Conservation (phyloP, 2,888 invertebrate genomes). For the Lymantria dispar region DNA sequence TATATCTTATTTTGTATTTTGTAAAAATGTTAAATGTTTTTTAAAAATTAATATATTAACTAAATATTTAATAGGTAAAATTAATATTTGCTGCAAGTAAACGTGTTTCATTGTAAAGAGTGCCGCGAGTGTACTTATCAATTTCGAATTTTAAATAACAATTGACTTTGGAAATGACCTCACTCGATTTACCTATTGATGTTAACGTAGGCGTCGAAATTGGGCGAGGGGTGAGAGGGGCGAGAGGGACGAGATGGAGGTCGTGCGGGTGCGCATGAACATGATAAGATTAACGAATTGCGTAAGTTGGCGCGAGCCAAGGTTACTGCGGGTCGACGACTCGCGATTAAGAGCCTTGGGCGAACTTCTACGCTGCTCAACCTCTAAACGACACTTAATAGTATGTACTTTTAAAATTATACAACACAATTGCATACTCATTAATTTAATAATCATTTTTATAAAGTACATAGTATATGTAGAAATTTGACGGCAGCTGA, state of each 20-base stretch:
- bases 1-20: too few relatives aligned
- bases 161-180: constrained; percentile 46
- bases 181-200: constrained; percentile 36
- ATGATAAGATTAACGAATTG: constrained; percentile 80
- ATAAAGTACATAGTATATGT: too few relatives aligned
- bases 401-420: constrained; percentile 31
- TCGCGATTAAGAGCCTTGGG: constrained; percentile 69
- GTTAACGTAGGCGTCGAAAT: constrained; percentile 52
- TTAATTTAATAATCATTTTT: neutral
- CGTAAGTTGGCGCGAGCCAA: constrained; percentile 76
- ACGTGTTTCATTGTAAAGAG: neutral
- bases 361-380: constrained; percentile 63
- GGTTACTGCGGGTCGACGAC: constrained; percentile 80
- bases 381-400: constrained; percentile 67
- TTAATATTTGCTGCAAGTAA: neutral
- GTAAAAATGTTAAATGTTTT: too few relatives aligned
- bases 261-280: constrained; percentile 70
- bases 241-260: constrained; percentile 43
- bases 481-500: too few relatives aligned
- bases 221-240: constrained; percentile 66
- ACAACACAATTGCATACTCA: constrained; percentile 8
- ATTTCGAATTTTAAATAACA: constrained; percentile 38
- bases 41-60: too few relatives aligned
- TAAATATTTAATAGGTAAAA: neutral
- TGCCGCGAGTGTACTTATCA: constrained; percentile 20